Percentiles rank a stretch among this genome's conserved stretches.
phyloP scores from a whole-genome alignment of 1,140 invertebrate genomes.

The Aphelenchoides fujianensis region DNA sequence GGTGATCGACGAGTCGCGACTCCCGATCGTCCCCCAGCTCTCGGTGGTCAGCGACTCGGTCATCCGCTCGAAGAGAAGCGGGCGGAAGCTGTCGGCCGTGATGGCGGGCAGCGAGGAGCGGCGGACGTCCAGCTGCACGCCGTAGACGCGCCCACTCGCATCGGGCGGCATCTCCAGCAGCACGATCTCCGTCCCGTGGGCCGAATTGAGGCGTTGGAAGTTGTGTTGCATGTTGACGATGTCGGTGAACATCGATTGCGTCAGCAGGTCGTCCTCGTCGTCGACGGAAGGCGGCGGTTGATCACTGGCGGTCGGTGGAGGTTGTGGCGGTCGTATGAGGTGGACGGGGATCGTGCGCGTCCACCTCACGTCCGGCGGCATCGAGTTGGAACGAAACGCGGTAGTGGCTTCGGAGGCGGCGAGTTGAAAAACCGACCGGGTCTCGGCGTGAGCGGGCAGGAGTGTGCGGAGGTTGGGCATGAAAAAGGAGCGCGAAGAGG shows the following conservation, averaged over 20 bases:
- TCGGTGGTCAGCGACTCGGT: not conserved
- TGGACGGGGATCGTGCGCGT: conserved; percentile 11
- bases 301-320: not conserved
- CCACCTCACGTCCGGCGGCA: conserved; percentile 9
- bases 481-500: conserved; percentile 3
- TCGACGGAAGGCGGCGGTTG: conserved; percentile 11
- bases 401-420: conserved; percentile 2
- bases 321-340: not conserved
- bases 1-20: not conserved
- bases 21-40: not conserved
- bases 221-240: conserved; percentile 22
- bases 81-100: not conserved
- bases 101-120: not conserved
- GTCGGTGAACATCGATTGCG: conserved; percentile 39
- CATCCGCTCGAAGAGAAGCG: not conserved
- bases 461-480: conserved; percentile 15
- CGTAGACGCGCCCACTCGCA: not conserved
- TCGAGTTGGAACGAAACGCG: not conserved
- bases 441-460: conserved; percentile 4
- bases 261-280: conserved; percentile 40
- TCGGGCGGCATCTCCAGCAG: conserved; percentile 6
- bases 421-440: conserved; percentile 19
- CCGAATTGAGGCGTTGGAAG: not conserved
- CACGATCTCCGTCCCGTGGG: conserved; percentile 6
- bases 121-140: conserved; percentile 7